Percentiles rank a stretch among this genome's conserved stretches.
Evolutionary conservation across 2,797 vertebrate genomes (phyloP).

Genomic region (Liparis tanakae): DNA sequence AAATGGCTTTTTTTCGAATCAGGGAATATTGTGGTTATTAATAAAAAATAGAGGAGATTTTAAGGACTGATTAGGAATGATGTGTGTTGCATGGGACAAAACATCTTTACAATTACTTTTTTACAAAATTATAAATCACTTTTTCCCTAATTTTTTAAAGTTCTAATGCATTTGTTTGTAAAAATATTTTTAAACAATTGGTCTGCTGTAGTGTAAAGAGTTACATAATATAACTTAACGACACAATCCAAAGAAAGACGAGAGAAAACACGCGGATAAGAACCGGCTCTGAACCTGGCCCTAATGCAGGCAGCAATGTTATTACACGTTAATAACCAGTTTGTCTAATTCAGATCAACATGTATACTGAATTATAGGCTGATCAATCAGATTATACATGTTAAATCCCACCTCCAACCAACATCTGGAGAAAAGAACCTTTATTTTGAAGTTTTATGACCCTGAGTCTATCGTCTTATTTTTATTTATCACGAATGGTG

Average conservation of each 20-base stretch:
- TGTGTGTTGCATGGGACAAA: background rate
- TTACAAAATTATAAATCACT: background rate
- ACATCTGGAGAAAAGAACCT: background rate
- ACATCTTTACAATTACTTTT: background rate
- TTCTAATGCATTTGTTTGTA: background rate
- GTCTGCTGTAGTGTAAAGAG: background rate
- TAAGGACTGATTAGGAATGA: background rate
- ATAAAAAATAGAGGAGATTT: conserved; percentile 5
- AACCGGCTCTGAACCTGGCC: background rate
- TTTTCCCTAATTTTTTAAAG: background rate
- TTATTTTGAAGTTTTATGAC: background rate
- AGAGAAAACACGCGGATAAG: background rate
- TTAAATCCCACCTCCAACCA: background rate
- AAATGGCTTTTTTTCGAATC: background rate
- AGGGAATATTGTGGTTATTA: background rate
- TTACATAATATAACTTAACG: background rate
- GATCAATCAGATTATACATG: background rate
- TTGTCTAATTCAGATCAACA: background rate
- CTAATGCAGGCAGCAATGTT: background rate
- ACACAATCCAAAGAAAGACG: background rate
- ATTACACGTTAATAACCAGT: background rate
- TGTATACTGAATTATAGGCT: background rate
- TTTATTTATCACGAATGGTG: background rate
- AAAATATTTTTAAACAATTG: background rate
- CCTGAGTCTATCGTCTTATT: background rate